Evolutionary conservation across 2,888 invertebrate genomes (phyloP).

Genomic region (Microchrysa polita): DNA sequence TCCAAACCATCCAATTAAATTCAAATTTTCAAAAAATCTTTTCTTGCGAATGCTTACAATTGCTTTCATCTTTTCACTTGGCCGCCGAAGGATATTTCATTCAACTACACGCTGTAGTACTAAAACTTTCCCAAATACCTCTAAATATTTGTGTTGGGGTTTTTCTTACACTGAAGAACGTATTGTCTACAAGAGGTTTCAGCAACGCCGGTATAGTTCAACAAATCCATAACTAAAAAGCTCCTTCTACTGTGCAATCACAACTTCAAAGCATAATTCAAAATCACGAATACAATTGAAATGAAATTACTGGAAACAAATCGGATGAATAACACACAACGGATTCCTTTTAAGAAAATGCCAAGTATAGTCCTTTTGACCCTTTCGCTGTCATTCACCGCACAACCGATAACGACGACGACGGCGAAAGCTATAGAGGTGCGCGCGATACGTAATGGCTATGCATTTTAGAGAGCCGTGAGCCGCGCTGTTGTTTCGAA

Average conservation of each 20-base stretch:
- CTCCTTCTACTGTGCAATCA: no score
- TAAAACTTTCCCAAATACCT: slow-evolving; percentile 2
- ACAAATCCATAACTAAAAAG: no score
- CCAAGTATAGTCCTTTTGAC: slow-evolving; percentile 32
- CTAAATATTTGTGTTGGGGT: no score
- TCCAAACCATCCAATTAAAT: no score
- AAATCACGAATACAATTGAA: slow-evolving; percentile 22
- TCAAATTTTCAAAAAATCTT: no score
- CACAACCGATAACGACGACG: background rate
- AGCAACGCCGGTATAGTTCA: no score
- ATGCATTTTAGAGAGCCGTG: no score
- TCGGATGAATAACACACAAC: slow-evolving; percentile 40
- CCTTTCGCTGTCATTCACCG: slow-evolving; percentile 16
- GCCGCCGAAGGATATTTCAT: background rate
- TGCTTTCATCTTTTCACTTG: no score
- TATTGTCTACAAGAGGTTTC: no score
- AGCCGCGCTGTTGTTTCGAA: no score
- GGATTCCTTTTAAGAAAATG: slow-evolving; percentile 32
- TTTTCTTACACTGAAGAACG: no score
- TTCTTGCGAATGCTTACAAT: no score
- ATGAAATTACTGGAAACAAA: slow-evolving; percentile 42
- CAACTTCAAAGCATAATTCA: background rate
- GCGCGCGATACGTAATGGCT: slow-evolving; percentile 3
- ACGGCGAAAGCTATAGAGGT: background rate
- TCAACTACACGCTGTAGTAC: background rate